A percentile compares a stretch with the other conserved stretches of the same genome.
Conservation (phyloP, 2,797 vertebrate species). For the Pseudochirops cupreus region DNA sequence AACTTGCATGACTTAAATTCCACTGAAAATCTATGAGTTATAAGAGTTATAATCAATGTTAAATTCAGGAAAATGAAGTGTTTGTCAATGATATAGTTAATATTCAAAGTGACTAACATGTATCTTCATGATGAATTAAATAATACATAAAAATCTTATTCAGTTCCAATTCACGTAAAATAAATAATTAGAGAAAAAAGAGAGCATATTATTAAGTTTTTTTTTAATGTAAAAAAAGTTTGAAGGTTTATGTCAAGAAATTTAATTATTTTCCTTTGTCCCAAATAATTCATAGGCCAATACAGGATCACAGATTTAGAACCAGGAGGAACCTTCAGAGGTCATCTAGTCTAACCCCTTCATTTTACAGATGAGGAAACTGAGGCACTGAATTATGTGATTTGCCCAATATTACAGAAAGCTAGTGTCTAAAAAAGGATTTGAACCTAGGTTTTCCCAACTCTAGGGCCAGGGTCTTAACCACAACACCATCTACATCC, state of each 20-base stretch:
- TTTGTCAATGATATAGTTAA: background rate
- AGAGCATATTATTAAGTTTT: background rate
- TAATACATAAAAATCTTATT: background rate
- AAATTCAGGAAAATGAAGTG: background rate
- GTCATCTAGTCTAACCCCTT: background rate
- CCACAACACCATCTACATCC: background rate
- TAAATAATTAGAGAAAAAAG: background rate
- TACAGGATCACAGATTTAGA: background rate
- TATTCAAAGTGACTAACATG: background rate
- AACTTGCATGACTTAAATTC: background rate
- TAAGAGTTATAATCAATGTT: background rate
- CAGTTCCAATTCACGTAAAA: background rate
- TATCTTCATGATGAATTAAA: background rate
- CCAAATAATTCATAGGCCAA: background rate
- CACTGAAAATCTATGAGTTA: background rate
- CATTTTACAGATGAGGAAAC: background rate
- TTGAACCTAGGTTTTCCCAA: background rate
- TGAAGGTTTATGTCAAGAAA: background rate
- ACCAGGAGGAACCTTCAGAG: background rate
- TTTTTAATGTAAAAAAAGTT: background rate
- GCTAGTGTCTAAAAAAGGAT: background rate
- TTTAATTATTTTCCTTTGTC: background rate
- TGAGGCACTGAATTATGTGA: background rate
- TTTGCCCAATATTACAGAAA: background rate
- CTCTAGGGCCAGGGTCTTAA: background rate